A percentile compares a stretch with the other conserved stretches of the same genome.
Evolutionary conservation across 2,888 invertebrate species (phyloP).

Genomic region (Meteorus cinctellus): DNA sequence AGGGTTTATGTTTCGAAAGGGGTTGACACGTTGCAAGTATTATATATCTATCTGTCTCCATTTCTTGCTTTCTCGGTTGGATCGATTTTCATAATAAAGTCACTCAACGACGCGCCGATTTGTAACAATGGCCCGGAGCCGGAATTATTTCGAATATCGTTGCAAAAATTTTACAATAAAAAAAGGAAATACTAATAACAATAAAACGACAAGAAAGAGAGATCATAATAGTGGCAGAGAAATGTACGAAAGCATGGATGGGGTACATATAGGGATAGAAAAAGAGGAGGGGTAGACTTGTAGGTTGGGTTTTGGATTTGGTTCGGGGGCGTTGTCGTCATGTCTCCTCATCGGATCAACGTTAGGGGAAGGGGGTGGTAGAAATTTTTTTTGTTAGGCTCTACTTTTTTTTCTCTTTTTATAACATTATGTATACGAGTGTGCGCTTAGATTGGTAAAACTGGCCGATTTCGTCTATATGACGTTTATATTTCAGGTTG

Average conservation of each 20-base stretch:
- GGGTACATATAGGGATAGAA: neutral
- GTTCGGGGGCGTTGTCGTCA: neutral
- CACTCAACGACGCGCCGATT: constrained; percentile 58
- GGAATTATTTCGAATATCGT: constrained; percentile 69
- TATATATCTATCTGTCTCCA: constrained; percentile 56
- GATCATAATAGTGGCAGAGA: neutral
- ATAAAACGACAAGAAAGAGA: constrained; percentile 43
- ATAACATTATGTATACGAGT: constrained; percentile 14
- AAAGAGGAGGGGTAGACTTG: neutral
- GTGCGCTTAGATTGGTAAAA: constrained; percentile 1
- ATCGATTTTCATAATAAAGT: constrained; percentile 71
- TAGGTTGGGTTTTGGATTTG: constrained; percentile 5
- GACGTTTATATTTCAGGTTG: neutral
- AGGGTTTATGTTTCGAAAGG: constrained; percentile 64
- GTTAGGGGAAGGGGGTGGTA: neutral
- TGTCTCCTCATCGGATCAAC: constrained; percentile 4
- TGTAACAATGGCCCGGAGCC: constrained; percentile 64
- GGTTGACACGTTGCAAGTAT: constrained; percentile 63
- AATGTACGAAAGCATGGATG: constrained; percentile 14
- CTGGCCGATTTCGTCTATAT: neutral
- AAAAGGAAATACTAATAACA: constrained; percentile 40
- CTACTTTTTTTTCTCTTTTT: neutral
- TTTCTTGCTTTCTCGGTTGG: constrained; percentile 50
- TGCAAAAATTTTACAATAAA: constrained; percentile 63
- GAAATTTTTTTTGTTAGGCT: neutral